These are phyloP conservation scores for Onychostoma macrolepis DNA, from an alignment of 2,113 vertebrate genomes.

Conservation along the genomic window DNA sequence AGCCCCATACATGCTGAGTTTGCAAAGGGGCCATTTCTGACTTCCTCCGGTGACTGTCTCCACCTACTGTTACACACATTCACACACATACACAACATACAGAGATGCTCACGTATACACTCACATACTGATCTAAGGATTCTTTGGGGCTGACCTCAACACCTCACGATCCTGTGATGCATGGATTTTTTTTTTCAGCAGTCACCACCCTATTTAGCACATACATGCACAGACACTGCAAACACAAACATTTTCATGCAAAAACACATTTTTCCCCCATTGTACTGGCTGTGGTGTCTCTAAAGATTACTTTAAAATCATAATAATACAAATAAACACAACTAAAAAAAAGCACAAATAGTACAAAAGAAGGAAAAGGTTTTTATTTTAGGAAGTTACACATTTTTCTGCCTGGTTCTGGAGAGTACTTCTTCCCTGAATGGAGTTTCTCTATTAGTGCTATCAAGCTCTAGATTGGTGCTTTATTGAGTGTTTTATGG, in stretches of 20 bases:
- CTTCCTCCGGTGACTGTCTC: slow-evolving; percentile 71
- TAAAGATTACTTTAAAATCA: neutral
- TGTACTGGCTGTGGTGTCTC: neutral
- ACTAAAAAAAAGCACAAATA: neutral
- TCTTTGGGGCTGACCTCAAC: slow-evolving; percentile 67
- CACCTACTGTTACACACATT: slow-evolving; percentile 56
- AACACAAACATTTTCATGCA: neutral
- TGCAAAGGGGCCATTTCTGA: slow-evolving; percentile 77
- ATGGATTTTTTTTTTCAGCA: slow-evolving; percentile 82
- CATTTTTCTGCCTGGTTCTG: slow-evolving; percentile 50
- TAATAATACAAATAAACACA: neutral
- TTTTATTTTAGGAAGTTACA: slow-evolving; percentile 58
- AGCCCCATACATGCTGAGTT: slow-evolving; percentile 72
- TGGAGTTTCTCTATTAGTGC: slow-evolving; percentile 65
- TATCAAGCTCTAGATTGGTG: slow-evolving; percentile 53
- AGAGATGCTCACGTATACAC: neutral
- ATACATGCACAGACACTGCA: slow-evolving; percentile 10
- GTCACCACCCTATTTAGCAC: slow-evolving; percentile 65
- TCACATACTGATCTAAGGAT: neutral
- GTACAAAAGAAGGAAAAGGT: neutral
- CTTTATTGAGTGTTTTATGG: slow-evolving; percentile 72
- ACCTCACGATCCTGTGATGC: slow-evolving; percentile 81
- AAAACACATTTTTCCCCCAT: neutral
- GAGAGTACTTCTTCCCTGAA: neutral
- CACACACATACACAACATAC: slow-evolving; percentile 42